A percentile compares a stretch with the other conserved stretches of the same genome.
Conservation (phyloP, 2,797 vertebrate genomes). For the Caiman crocodilus region DNA sequence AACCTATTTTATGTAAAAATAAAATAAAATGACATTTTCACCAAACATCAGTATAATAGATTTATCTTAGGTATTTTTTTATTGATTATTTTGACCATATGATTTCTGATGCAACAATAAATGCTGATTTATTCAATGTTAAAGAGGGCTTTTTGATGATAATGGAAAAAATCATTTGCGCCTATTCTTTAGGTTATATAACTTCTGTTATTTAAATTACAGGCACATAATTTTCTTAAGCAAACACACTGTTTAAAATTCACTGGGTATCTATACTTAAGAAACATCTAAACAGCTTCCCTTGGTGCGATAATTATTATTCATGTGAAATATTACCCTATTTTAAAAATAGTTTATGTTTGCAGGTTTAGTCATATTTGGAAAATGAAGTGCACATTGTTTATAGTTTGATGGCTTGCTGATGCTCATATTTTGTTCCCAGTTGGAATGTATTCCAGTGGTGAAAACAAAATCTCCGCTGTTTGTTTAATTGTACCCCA, state of each 20-base stretch:
- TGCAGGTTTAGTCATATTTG: neutral
- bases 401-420: constrained; percentile 60
- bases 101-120: neutral
- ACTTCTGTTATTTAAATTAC: neutral
- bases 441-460: constrained; percentile 33
- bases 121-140: neutral
- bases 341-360: constrained; percentile 38
- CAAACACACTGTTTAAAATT: neutral
- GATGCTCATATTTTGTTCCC: constrained; percentile 44
- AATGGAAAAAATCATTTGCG: neutral
- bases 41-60: neutral
- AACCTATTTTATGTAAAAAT: neutral
- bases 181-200: neutral
- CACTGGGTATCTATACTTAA: neutral
- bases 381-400: constrained; percentile 46
- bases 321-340: neutral
- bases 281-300: neutral
- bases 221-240: neutral
- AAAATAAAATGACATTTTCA: neutral
- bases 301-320: constrained; percentile 44
- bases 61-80: neutral
- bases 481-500: constrained; percentile 66
- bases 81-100: neutral
- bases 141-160: neutral
- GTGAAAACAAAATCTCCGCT: constrained; percentile 46